Percentiles rank a stretch among this genome's conserved stretches.
Conservation (phyloP, 1,140 invertebrate genomes). For the Drosophila rhopaloa region DNA sequence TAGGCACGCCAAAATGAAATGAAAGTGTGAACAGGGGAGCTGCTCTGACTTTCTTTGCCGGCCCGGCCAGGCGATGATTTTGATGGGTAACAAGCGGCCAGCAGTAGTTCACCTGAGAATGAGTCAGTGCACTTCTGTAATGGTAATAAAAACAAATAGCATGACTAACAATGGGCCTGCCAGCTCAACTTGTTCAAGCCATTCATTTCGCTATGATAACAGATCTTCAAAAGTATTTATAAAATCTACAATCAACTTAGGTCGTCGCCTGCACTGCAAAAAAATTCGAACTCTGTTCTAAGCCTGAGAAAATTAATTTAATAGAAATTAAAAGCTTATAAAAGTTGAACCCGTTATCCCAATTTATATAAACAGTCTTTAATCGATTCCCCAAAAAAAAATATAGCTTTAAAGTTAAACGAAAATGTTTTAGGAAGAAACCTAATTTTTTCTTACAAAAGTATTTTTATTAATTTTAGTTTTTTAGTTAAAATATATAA, state of each 20-base stretch:
- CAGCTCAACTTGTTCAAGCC: slow-evolving; percentile 4
- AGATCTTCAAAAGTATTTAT: slow-evolving; percentile 34
- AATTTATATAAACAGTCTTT: too few species aligned
- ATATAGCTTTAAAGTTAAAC: too few species aligned
- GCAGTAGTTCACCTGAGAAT: slow-evolving; percentile 32
- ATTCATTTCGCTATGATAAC: slow-evolving; percentile 40
- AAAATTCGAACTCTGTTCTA: not conserved
- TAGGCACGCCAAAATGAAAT: slow-evolving; percentile 72
- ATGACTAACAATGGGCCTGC: slow-evolving; percentile 54
- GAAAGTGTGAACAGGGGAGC: slow-evolving; percentile 69
- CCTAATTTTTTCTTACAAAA: too few species aligned
- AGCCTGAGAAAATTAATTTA: not conserved
- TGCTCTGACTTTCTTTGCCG: slow-evolving; percentile 61
- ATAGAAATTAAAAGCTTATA: not conserved
- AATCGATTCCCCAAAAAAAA: too few species aligned
- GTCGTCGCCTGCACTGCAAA: not conserved
- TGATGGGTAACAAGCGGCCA: slow-evolving; percentile 16
- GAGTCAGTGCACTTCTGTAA: slow-evolving; percentile 73
- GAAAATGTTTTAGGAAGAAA: too few species aligned
- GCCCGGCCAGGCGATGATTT: slow-evolving; percentile 23
- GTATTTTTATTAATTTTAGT: too few species aligned
- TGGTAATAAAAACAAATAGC: slow-evolving; percentile 29
- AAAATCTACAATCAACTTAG: slow-evolving; percentile 17
- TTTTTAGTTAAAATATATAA: too few species aligned
- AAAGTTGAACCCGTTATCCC: not conserved